Conservation (phyloP, 2,797 vertebrate species). For the Pantherophis vulpinus region DNA sequence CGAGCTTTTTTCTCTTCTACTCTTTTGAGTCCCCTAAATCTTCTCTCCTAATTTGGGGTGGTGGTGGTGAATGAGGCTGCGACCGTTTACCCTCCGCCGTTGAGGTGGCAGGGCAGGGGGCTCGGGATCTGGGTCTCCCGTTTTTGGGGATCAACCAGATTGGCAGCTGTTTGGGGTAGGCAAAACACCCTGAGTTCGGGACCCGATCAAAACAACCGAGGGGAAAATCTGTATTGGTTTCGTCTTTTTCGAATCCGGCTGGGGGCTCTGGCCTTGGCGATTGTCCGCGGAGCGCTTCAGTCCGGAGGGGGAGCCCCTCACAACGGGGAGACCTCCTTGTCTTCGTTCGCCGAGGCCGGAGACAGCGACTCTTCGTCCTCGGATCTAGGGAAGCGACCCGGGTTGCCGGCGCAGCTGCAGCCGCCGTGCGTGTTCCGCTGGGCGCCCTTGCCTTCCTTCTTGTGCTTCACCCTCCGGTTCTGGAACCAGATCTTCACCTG, state of each 20-base stretch:
- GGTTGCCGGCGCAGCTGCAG: conserved; percentile 86
- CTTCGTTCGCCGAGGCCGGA: conserved; percentile 86
- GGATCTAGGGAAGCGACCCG: conserved; percentile 87
- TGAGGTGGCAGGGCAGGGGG: neutral
- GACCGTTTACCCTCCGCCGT: neutral
- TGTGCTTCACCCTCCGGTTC: conserved; percentile 96
- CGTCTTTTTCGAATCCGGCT: neutral
- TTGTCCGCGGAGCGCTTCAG: neutral
- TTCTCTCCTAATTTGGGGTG: neutral
- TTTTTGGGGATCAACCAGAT: neutral
- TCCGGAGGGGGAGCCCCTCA: conserved; percentile 40
- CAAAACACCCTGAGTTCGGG: neutral
- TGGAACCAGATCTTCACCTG: conserved; percentile 99
- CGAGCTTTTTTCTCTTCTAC: neutral
- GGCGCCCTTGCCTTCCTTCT: conserved; percentile 93
- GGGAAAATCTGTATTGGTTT: neutral
- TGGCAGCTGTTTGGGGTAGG: neutral
- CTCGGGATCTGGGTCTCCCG: neutral
- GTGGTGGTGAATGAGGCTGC: neutral
- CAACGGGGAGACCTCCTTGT: conserved; percentile 88
- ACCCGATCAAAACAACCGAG: neutral
- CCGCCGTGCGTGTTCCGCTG: conserved; percentile 84
- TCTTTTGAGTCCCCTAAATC: conserved; percentile 39
- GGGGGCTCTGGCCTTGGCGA: neutral
- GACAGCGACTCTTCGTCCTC: conserved; percentile 96